Percentiles rank a stretch among this genome's conserved stretches.
Conservation (phyloP, 1,140 invertebrate genomes). For the Leucophenga varia region DNA sequence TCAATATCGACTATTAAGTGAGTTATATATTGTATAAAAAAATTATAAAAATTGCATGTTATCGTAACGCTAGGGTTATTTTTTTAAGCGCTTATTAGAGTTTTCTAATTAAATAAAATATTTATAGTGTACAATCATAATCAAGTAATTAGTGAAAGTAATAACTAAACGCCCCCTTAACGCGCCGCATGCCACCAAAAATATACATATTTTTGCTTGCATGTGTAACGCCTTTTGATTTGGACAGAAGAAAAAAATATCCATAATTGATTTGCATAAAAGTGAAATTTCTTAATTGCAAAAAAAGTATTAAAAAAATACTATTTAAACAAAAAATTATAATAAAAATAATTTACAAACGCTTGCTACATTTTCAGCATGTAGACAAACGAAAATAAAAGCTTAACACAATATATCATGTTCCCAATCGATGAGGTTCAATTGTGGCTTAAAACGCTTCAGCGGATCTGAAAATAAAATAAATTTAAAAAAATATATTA, state of each 20-base stretch:
- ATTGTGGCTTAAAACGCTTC: conserved; percentile 49
- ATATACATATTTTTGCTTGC: conserved; percentile 6
- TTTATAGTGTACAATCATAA: too few relatives aligned
- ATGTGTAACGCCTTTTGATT: conserved; percentile 3
- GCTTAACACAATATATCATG: conserved; percentile 38
- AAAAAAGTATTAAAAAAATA: too few relatives aligned
- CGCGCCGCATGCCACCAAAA: conserved; percentile 20
- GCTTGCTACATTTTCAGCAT: too few relatives aligned
- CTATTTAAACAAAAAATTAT: conserved; percentile 14
- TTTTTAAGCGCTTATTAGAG: too few relatives aligned
- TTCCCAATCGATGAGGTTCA: conserved; percentile 48
- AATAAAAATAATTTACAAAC: too few relatives aligned
- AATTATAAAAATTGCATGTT: too few relatives aligned
- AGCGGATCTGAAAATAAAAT: conserved; percentile 35
- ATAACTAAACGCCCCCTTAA: conserved; percentile 32
- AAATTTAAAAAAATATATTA: not conserved
- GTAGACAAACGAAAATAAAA: conserved; percentile 4
- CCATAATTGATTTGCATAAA: conserved; percentile 17
- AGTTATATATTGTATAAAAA: too few relatives aligned
- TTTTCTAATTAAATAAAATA: too few relatives aligned
- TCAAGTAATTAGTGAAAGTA: too few relatives aligned
- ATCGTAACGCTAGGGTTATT: too few relatives aligned
- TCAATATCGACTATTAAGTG: too few relatives aligned
- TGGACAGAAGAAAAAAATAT: conserved; percentile 5
- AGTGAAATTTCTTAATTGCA: conserved; percentile 5